phyloP scores from a whole-genome alignment of 2,797 vertebrate genomes.

The Enteromius treurensis region DNA sequence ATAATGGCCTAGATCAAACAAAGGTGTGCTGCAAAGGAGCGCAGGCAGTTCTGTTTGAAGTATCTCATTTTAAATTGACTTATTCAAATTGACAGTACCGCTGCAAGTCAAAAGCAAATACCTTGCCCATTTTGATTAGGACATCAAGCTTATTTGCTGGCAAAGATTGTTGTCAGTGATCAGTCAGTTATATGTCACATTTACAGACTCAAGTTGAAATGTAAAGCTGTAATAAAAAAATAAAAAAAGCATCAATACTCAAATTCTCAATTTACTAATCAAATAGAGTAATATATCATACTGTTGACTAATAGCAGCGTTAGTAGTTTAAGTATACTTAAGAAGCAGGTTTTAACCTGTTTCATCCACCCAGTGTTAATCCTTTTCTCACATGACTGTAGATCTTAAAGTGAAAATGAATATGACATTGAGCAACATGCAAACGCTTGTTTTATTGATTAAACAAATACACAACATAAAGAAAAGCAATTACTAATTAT shows the following conservation, averaged over 20 bases:
- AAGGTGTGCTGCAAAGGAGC: slow-evolving; percentile 7
- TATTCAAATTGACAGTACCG: slow-evolving; percentile 17
- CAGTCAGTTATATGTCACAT: background rate
- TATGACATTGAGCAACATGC: background rate
- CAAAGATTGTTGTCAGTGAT: background rate
- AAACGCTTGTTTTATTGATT: background rate
- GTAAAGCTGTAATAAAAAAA: background rate
- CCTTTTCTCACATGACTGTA: background rate
- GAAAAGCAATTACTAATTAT: background rate
- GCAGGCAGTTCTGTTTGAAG: slow-evolving; percentile 12
- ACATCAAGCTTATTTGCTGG: background rate
- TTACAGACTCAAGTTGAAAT: background rate
- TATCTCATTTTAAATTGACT: background rate
- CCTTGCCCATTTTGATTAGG: background rate
- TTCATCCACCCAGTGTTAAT: background rate
- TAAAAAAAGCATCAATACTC: background rate
- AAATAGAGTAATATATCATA: slow-evolving; percentile 7
- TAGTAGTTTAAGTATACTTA: background rate
- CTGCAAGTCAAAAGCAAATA: slow-evolving; percentile 27
- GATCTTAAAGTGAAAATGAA: background rate
- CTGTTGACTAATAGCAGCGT: background rate
- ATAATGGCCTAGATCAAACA: slow-evolving; percentile 10
- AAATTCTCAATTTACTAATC: background rate
- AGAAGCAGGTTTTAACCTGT: background rate
- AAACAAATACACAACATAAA: background rate